phyloP scores from a whole-genome alignment of 1,140 invertebrate species.

The Phortica variegata region DNA sequence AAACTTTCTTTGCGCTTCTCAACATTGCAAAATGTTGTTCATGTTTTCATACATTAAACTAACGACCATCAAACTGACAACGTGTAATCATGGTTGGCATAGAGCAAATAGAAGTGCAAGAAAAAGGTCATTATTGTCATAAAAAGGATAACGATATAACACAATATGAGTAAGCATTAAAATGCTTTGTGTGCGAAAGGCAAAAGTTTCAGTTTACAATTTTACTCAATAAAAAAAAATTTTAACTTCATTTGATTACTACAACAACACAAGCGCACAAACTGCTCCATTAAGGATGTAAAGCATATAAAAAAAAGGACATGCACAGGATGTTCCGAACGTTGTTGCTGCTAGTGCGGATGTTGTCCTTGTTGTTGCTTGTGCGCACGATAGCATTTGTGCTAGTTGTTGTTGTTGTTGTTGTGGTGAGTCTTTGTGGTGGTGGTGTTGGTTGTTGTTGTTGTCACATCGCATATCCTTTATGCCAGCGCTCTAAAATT shows the following conservation, averaged over 20 bases:
- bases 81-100: too few species aligned
- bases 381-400: constrained; percentile 21
- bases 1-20: too few species aligned
- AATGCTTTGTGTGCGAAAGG: constrained; percentile 44
- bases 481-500: constrained; percentile 33
- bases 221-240: constrained; percentile 52
- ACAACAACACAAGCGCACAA: background rate
- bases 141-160: constrained; percentile 55
- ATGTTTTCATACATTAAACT: too few species aligned
- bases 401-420: background rate
- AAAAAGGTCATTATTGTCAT: too few species aligned
- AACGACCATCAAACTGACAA: too few species aligned
- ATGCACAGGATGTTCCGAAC: background rate
- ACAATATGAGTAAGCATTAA: constrained; percentile 55
- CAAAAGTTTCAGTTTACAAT: constrained; percentile 43
- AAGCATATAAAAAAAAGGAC: background rate
- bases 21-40: too few species aligned
- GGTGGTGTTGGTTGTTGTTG: too few species aligned
- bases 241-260: constrained; percentile 34
- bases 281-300: too few species aligned
- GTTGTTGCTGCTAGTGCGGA: background rate
- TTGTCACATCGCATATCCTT: background rate
- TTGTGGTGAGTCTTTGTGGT: background rate
- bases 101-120: background rate
- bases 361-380: too few species aligned